Base-by-base conservation (phyloP, 2,113 vertebrate species). In the Chamaetylas fuelleborni region DNA sequence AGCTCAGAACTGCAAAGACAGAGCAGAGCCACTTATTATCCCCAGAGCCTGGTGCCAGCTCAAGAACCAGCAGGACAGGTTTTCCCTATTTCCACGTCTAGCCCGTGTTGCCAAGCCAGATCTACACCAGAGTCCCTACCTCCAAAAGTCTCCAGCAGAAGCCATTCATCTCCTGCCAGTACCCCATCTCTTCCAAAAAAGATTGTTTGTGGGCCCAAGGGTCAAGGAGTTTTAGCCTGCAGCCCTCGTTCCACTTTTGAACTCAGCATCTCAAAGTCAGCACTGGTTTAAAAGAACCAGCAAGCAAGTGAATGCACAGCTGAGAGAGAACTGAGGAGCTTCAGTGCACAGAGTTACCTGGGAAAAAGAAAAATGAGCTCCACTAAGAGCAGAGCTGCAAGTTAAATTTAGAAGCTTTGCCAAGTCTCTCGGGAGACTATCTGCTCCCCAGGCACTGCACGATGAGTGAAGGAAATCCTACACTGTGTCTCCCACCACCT, bases 21-120 rank as follows among this genome's bases (percentile, higher is more conserved):
- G 64, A 83, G 31, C 83, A 86, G 62, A 83, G 29, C 19, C 73
- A 79, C 45, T 92, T 94, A 65, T 19, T 85, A 84, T 94, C 45
- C 58, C 38, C 4, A 3, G 71, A 88, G 66, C 26, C 36, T 45
- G 33, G 48, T 90, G 89, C 95, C 89, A 94, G 70, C 51, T 80
- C 70, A 78, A 51, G 80, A 96, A 97, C 88, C 58, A 94, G 92
- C 48, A 92, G 42, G 85, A 80, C 90, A 77, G 88, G 91, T 92
- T 94, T 95, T 40, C 48, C 12, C n/a, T 62, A 90, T 56, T 96
- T 81, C 86, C 65, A 72, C 0, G 3, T 86, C 42, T 76, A 54
- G 47, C 31, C 42, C 5, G 1, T 36, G 65, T 38, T 45, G 40
- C 36, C 0, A 1, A 26, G 69, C 50, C 48, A 31, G 82, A 60